Percentiles rank a stretch among this genome's conserved stretches.
Conservation (phyloP, 2,797 vertebrate genomes). For the Thripadectes ignobilis region DNA sequence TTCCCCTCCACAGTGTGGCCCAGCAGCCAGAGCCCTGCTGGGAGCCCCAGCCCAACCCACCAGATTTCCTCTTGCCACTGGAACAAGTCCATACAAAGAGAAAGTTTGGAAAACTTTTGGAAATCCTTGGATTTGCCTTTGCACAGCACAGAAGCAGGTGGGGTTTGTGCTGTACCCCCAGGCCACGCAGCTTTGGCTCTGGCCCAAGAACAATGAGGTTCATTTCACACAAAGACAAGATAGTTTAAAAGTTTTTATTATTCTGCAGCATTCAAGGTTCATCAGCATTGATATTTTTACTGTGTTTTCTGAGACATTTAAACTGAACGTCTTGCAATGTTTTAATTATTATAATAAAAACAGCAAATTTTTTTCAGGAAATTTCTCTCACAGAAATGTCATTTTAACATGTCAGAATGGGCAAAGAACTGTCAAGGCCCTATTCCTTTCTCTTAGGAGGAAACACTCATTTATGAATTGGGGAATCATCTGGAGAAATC, state of each 20-base stretch:
- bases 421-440: background rate
- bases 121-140: background rate
- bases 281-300: background rate
- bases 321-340: background rate
- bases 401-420: background rate
- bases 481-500: slow-evolving; percentile 8
- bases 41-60: background rate
- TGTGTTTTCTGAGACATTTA: background rate
- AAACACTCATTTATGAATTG: background rate
- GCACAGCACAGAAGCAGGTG: background rate
- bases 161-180: background rate
- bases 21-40: background rate
- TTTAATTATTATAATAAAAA: background rate
- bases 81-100: background rate
- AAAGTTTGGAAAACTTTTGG: background rate
- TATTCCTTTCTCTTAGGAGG: background rate
- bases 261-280: background rate
- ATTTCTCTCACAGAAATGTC: background rate
- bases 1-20: fast-evolving
- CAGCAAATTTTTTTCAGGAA: background rate
- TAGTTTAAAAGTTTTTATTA: background rate
- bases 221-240: background rate
- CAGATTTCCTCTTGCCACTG: background rate
- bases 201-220: background rate
- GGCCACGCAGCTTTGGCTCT: background rate